These are phyloP conservation scores for Rhamnusium bicolor DNA, from an alignment of 2,888 invertebrate species.

Conservation along the genomic window DNA sequence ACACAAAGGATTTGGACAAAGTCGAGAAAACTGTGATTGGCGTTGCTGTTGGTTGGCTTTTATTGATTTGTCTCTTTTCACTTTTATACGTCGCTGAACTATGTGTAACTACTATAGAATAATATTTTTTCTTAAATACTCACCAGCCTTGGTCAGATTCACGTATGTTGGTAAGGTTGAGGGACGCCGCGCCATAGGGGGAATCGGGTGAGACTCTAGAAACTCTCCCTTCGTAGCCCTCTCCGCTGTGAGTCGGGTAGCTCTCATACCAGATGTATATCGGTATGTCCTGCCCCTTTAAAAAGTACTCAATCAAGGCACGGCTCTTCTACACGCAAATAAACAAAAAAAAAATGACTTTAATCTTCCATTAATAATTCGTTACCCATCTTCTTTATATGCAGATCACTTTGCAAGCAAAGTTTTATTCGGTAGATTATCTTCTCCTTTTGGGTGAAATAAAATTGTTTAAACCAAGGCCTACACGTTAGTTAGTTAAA, in stretches of 20 bases:
- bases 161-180: slow-evolving; percentile 95
- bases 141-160: slow-evolving; percentile 98
- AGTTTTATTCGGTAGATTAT: background rate
- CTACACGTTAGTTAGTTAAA: background rate
- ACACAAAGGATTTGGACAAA: too few species aligned
- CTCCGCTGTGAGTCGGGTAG: slow-evolving; percentile 96
- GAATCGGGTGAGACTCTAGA: slow-evolving; percentile 91
- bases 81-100: too few species aligned
- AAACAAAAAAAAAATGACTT: slow-evolving; percentile 59
- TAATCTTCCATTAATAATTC: slow-evolving; percentile 46
- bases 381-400: background rate
- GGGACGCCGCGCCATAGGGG: slow-evolving; percentile 91
- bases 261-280: slow-evolving; percentile 99
- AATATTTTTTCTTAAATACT: too few species aligned
- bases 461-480: background rate
- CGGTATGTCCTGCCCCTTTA: slow-evolving; percentile 94
- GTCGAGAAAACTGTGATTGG: too few species aligned
- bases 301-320: slow-evolving; percentile 65
- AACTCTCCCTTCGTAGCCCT: slow-evolving; percentile 94
- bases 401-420: background rate
- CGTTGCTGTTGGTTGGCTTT: too few species aligned
- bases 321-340: slow-evolving; percentile 54
- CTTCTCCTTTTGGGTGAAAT: background rate
- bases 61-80: too few species aligned
- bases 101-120: too few species aligned